Percentiles rank a stretch among this genome's conserved stretches.
These are phyloP conservation scores for Dryobota labecula DNA, from an alignment of 2,888 invertebrate genomes.

Conservation along the genomic window DNA sequence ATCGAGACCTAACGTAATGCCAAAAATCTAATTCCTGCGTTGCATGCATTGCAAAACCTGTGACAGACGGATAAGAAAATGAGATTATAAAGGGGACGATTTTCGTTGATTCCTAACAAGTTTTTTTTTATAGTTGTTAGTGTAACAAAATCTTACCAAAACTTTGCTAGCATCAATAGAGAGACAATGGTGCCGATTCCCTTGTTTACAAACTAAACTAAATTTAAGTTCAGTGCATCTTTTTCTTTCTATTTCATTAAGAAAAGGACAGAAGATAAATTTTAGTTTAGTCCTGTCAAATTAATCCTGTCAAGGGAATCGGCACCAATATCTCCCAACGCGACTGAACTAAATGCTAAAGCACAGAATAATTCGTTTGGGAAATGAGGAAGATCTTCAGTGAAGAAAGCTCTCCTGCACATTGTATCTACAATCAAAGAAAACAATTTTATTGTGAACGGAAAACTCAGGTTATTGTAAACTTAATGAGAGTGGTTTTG, in stretches of 20 bases:
- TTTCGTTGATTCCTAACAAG: too few species aligned
- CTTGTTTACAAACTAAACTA: too few species aligned
- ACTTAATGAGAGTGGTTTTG: not conserved
- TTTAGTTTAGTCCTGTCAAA: too few species aligned
- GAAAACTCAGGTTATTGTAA: not conserved
- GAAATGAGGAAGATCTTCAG: constrained; percentile 90
- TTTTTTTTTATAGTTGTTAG: not conserved
- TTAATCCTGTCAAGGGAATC: too few species aligned
- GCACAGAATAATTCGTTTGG: constrained; percentile 92
- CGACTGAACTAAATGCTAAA: constrained; percentile 89
- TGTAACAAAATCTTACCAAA: constrained; percentile 84
- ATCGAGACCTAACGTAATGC: not conserved
- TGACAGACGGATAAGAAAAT: not conserved
- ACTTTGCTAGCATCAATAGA: constrained; percentile 91
- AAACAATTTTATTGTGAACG: not conserved
- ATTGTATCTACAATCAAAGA: constrained; percentile 83
- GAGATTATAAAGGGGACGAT: too few species aligned
- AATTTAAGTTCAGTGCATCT: too few species aligned
- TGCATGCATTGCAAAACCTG: not conserved
- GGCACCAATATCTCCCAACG: constrained; percentile 90
- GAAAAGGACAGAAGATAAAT: too few species aligned
- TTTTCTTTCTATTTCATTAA: too few species aligned
- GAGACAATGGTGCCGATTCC: too few species aligned
- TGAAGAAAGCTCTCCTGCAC: constrained; percentile 92
- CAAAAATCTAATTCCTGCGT: not conserved